phyloP scores from a whole-genome alignment of 2,888 invertebrate genomes.

The Andrena minutula region DNA sequence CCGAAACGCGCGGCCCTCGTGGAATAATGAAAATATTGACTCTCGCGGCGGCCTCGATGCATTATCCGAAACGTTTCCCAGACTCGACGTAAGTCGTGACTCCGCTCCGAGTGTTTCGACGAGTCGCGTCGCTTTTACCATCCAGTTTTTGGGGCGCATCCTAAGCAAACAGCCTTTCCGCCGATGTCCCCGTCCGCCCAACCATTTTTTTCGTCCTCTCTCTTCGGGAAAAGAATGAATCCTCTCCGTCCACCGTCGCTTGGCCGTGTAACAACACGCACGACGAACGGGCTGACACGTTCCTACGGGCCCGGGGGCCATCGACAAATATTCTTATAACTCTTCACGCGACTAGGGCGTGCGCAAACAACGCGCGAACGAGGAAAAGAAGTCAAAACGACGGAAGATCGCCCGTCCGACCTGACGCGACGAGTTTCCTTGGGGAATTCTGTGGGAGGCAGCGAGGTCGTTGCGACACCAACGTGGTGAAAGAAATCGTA shows the following conservation, averaged over 20 bases:
- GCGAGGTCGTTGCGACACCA: background rate
- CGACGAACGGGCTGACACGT: constrained; percentile 38
- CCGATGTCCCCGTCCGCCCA: constrained; percentile 39
- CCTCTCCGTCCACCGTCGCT: constrained; percentile 20
- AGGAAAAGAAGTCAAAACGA: constrained; percentile 42
- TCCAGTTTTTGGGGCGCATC: constrained; percentile 73
- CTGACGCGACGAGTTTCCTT: background rate
- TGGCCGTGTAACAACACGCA: constrained; percentile 55
- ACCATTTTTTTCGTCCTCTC: background rate
- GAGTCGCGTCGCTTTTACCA: constrained; percentile 73
- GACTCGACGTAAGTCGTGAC: constrained; percentile 38
- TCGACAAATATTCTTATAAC: constrained; percentile 76
- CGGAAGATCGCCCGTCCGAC: background rate
- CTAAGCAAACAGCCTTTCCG: constrained; percentile 76
- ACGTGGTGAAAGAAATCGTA: constrained; percentile 1
- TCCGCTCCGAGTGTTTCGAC: constrained; percentile 61
- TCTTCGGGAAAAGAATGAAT: constrained; percentile 27
- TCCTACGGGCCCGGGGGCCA: constrained; percentile 51
- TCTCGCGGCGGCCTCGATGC: constrained; percentile 57
- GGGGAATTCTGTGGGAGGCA: constrained; percentile 1
- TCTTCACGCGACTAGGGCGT: constrained; percentile 54
- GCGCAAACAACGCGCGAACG: constrained; percentile 60
- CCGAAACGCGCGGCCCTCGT: constrained; percentile 22
- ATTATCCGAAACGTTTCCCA: constrained; percentile 61
- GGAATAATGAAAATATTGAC: constrained; percentile 76